Conservation (phyloP, 2,888 invertebrate genomes). For the Euplagia quadripunctaria region DNA sequence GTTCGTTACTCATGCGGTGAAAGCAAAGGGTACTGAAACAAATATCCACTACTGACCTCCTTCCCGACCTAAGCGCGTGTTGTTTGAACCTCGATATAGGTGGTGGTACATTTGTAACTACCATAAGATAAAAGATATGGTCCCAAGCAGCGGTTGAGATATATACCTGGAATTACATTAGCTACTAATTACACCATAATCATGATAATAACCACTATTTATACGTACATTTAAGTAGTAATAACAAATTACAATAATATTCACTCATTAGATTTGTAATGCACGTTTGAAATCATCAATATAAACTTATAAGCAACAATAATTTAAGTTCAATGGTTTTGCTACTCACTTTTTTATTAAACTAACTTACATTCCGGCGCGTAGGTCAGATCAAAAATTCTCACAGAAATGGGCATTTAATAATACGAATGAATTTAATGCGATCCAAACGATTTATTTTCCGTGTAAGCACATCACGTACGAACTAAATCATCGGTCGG, state of each 20-base stretch:
- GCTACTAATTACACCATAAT: neutral
- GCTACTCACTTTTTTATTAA: constrained; percentile 53
- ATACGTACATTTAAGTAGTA: neutral
- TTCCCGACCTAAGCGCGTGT: too few relatives aligned
- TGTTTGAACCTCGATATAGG: too few relatives aligned
- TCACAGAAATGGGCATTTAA: constrained; percentile 85
- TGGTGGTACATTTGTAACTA: too few relatives aligned
- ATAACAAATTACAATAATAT: neutral
- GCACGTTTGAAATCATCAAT: constrained; percentile 31
- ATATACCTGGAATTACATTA: neutral
- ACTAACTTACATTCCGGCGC: constrained; percentile 70
- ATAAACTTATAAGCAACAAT: constrained; percentile 34
- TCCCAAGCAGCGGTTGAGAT: neutral
- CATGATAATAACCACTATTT: neutral
- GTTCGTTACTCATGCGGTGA: neutral
- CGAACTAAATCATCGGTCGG: constrained; percentile 80
- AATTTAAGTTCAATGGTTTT: constrained; percentile 52
- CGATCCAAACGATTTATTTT: constrained; percentile 84
- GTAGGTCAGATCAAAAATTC: constrained; percentile 78
- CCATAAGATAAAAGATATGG: too few relatives aligned
- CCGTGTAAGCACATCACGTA: constrained; percentile 85
- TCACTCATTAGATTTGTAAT: neutral
- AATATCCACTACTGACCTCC: neutral
- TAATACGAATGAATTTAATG: constrained; percentile 82
- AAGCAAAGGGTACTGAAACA: neutral